Evolutionary conservation across 2,888 invertebrate species (phyloP), one percentile per base, ranked within the genome.

Genomic region (Ernsta delagoae): DNA sequence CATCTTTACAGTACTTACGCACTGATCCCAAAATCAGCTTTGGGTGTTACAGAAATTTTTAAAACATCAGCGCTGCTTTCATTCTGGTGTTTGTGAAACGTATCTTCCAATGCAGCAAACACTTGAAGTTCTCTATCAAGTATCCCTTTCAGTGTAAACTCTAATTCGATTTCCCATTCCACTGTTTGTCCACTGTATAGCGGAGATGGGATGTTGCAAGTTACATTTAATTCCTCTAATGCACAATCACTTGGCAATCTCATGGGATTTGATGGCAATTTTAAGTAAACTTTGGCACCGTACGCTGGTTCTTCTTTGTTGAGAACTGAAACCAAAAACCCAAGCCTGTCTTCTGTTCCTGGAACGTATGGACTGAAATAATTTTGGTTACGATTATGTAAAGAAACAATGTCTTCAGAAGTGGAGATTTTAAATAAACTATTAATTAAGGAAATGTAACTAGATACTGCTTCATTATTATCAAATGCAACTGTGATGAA

Each of bases 231-330:
- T 1, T 79, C 78, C 75, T 84, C 75, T 5, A 91, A 75, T 0
- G 82, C 80, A 69, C 92, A 93, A 3, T 81, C 83, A 12, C 80
- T 82, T 3, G 89, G 92, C 0, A 92, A 79, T 65, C 92, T 79
- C 70, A 83, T 84, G 0, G 89, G 89, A 24, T 79, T 77, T 31
- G 83, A 76, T 1, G 92, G 89, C 0, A 92, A 72, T 0, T 77
- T 75, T 1, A 93, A 74, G 6, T 83, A 78, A 0, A 91, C 83
- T 71, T 80, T 85, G 0, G 88, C 88, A 7, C 87, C 90, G 50
- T 88, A 92, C 0, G 90, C 90, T n/a, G 93, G 91, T 73, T 93
- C 93, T 65, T 85, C 87, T 64, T 75, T 79, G 64, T 93, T 91
- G 0, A 79, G 12, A 0, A 92, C 79, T 1, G 75, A 85, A 0